A percentile compares a stretch with the other conserved stretches of the same genome.
Conservation (phyloP, 2,113 vertebrate genomes). For the Nipponia nippon region DNA sequence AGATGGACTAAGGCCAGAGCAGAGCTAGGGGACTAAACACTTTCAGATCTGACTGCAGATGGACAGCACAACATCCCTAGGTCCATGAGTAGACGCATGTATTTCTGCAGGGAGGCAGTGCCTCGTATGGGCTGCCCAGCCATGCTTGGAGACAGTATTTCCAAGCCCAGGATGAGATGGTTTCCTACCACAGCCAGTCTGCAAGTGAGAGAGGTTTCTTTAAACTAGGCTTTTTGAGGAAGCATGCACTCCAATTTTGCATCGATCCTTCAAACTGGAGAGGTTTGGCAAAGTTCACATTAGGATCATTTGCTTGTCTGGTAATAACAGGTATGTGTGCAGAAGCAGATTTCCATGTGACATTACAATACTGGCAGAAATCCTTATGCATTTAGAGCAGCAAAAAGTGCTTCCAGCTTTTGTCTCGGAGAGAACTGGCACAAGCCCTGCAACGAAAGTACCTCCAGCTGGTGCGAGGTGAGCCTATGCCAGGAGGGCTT, state of each 20-base stretch:
- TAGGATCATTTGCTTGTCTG: background rate
- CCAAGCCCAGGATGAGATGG: background rate
- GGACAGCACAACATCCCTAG: background rate
- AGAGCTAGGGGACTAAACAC: fast-evolving
- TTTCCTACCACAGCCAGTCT: background rate
- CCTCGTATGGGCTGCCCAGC: background rate
- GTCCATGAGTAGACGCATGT: fast-evolving
- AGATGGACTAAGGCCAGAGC: background rate
- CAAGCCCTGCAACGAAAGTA: background rate
- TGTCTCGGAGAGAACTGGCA: background rate
- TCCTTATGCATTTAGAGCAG: background rate
- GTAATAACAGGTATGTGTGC: background rate
- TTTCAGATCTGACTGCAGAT: background rate
- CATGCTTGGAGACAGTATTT: background rate
- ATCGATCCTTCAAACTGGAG: background rate
- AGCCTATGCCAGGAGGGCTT: background rate
- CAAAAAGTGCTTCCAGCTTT: background rate
- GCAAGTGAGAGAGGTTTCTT: background rate
- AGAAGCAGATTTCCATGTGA: background rate
- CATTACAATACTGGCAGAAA: background rate
- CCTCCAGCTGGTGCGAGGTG: background rate
- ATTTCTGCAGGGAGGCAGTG: background rate
- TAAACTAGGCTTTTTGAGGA: background rate
- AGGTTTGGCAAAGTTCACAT: background rate
- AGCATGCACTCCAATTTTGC: background rate